Base-by-base conservation (phyloP, 2,888 invertebrate genomes). In the Mesorhabditis spiculigera region DNA sequence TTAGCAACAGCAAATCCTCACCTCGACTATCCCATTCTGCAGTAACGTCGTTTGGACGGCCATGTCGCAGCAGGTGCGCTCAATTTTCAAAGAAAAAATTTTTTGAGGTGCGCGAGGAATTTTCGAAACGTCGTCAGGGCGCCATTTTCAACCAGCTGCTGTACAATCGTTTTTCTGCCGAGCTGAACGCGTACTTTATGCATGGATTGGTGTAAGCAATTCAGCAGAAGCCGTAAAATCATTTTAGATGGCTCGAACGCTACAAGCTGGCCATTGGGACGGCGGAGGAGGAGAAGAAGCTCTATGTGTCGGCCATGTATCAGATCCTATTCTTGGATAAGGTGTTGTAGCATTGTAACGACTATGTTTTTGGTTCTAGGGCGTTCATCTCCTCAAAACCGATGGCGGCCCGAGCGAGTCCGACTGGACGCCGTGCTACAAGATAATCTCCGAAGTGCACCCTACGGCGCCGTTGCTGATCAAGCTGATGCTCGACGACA, bases 321-420 rank as follows among this genome's bases (percentile, higher is more conserved):
- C n/a, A 10, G n/a, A 50, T 50, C 8, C n/a, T 50, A n/a, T 50
- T 50, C n/a, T n/a, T 50, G 58, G 58, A 50, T 50, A 50, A 50
- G n/a, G 58, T 50, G 28, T 50, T n/a, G 58, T 13, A 50, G 8
- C 58, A 50, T 50, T 50, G 8, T 13, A 50, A 13, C 8, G n/a
- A 50, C 8, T 50, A 50, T n/a, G n/a, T 10, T 50, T 13, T 50
- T 10, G n/a, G n/a, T 10, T 13, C n/a, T 50, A 50, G 58, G 58
- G 58, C 58, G 8, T n/a, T n/a, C n/a, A 13, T n/a, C n/a, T 50
- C 10, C 8, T 50, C 58, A 50, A 50, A 10, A 50, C 58, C 58
- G 58, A 50, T 50, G 58, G 58, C n/a, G 58, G 58, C 10, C 58
- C 58, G 58, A 50, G 58, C n/a, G 58, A 50, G n/a, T n/a, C 58